Percentiles rank a stretch among this genome's conserved stretches.
Evolutionary conservation across 2,888 invertebrate species (phyloP).

Genomic region (Pasiphila rectangulata): DNA sequence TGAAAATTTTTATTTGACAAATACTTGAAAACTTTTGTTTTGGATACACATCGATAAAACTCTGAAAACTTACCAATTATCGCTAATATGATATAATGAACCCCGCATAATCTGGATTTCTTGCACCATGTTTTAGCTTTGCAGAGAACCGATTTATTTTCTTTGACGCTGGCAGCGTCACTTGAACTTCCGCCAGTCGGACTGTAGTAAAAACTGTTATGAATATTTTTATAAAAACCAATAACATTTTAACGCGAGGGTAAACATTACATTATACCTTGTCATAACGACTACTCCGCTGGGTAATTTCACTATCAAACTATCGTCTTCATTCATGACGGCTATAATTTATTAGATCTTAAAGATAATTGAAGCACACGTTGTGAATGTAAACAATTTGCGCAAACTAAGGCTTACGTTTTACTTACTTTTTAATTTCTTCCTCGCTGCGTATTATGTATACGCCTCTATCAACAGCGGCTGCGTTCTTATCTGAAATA

Average conservation of each 20-base stretch:
- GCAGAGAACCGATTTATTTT: conserved; percentile 14
- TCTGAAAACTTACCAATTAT: conserved; percentile 44
- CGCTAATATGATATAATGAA: conserved; percentile 40
- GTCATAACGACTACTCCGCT: conserved; percentile 42
- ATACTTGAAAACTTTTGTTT: too few relatives aligned
- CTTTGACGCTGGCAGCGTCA: not conserved
- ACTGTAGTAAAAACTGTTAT: conserved; percentile 8
- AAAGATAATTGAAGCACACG: conserved; percentile 28
- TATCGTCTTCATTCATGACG: conserved; percentile 61
- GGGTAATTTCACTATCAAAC: conserved; percentile 47
- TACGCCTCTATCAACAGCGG: conserved; percentile 52
- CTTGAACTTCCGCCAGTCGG: conserved; percentile 4
- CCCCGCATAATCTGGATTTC: conserved; percentile 29
- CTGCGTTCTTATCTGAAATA: conserved; percentile 54
- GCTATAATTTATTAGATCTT: conserved; percentile 34
- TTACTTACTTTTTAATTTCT: conserved; percentile 64
- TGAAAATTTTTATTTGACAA: too few relatives aligned
- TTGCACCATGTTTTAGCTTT: conserved; percentile 32
- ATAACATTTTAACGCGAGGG: not conserved
- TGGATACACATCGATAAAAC: not conserved
- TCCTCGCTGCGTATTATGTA: conserved; percentile 46
- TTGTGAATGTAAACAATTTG: conserved; percentile 25
- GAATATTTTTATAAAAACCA: not conserved
- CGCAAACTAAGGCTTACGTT: conserved; percentile 34
- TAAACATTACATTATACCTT: conserved; percentile 42